Evolutionary conservation across 2,113 vertebrate genomes (phyloP).

Genomic region (Plectropomus leopardus): DNA sequence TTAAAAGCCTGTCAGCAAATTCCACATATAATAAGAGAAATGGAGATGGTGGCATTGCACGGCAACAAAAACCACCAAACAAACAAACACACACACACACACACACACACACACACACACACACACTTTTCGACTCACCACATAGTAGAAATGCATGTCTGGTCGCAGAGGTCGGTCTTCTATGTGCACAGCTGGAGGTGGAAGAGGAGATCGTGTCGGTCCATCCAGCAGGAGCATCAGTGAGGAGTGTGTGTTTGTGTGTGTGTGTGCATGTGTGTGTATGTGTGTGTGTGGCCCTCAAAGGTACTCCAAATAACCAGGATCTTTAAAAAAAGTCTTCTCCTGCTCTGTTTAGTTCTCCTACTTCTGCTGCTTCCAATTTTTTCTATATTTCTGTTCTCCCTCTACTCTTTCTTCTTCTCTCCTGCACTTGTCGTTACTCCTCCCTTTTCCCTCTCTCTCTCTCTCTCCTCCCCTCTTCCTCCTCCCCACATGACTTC

Average conservation of each 20-base stretch:
- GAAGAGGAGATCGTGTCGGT: background rate
- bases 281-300: conserved; percentile 6
- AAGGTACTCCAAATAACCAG: conserved; percentile 30
- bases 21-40: background rate
- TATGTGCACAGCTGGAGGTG: conserved; percentile 54
- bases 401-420: conserved; percentile 9
- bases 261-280: conserved; percentile 25
- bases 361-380: background rate
- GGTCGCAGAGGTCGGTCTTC: conserved; percentile 43
- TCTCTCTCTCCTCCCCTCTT: background rate
- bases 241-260: conserved; percentile 27
- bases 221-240: conserved; percentile 76
- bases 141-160: conserved; percentile 84
- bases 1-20: background rate
- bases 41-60: background rate
- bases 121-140: conserved; percentile 40
- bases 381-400: conserved; percentile 3
- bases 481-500: conserved; percentile 49
- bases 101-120: conserved; percentile 11
- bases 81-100: conserved; percentile 4
- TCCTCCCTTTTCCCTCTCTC: conserved; percentile 8
- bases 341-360: background rate
- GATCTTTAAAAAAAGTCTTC: background rate
- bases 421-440: conserved; percentile 53
- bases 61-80: background rate